These are phyloP conservation scores for Phorcus lineatus DNA, from an alignment of 2,888 invertebrate species.

Conservation along the genomic window DNA sequence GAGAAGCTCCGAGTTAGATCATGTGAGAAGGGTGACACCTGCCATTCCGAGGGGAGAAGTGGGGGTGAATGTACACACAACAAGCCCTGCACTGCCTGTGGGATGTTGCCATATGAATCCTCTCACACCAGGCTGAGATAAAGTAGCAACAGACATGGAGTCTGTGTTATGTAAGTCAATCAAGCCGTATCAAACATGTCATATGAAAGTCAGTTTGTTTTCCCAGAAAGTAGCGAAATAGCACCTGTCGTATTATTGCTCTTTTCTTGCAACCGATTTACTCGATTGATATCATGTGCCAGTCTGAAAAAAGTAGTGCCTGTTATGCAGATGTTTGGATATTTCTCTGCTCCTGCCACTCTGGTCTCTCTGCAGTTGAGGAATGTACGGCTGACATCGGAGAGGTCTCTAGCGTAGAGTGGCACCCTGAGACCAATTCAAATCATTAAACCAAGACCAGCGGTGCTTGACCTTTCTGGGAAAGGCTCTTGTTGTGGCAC, in stretches of 20 bases:
- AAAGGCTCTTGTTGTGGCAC: background rate
- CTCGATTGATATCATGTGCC: conserved; percentile 14
- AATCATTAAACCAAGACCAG: background rate
- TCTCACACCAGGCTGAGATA: background rate
- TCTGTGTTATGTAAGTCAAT: conserved; percentile 4
- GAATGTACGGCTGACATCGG: background rate
- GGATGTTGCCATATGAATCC: background rate
- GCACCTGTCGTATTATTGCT: background rate
- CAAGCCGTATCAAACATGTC: conserved; percentile 13
- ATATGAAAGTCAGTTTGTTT: conserved; percentile 22
- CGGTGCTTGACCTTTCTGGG: conserved; percentile 4
- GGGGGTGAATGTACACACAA: background rate
- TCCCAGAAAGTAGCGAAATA: conserved; percentile 19
- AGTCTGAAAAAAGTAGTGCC: background rate
- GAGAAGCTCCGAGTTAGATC: too few relatives aligned
- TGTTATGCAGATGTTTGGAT: background rate
- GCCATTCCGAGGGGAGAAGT: background rate
- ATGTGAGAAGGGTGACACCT: too few relatives aligned
- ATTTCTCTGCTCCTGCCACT: too few relatives aligned
- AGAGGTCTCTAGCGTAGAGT: background rate
- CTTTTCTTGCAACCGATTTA: background rate
- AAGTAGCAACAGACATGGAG: background rate
- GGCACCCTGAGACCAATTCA: conserved; percentile 16
- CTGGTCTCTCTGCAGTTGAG: background rate
- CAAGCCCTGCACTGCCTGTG: background rate